Evolutionary conservation across 2,113 vertebrate genomes (phyloP).

Genomic region (Pollimyrus isidori): DNA sequence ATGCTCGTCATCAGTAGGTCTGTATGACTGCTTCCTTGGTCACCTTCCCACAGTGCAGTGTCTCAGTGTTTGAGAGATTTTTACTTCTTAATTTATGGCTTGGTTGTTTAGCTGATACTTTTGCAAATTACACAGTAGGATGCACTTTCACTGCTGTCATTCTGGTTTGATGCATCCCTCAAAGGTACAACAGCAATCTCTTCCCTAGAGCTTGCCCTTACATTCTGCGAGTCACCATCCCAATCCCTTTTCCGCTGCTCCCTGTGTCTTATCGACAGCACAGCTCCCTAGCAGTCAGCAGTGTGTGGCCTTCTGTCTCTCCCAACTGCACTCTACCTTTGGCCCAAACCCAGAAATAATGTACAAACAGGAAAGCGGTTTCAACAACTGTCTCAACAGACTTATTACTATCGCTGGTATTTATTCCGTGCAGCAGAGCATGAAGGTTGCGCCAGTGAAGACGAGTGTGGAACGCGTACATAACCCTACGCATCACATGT

Average conservation of each 20-base stretch:
- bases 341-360: constrained; percentile 26
- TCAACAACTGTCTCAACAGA: constrained; percentile 50
- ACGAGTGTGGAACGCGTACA: background rate
- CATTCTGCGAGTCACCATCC: background rate
- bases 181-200: background rate
- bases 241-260: background rate
- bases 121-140: background rate
- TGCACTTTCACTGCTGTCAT: background rate
- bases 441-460: background rate
- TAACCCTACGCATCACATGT: background rate
- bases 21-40: background rate
- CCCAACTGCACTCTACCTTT: constrained; percentile 16
- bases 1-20: background rate
- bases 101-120: background rate
- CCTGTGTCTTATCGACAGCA: background rate
- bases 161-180: background rate
- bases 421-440: background rate
- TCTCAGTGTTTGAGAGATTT: background rate
- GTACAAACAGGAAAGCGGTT: constrained; percentile 61
- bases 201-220: background rate
- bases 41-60: background rate
- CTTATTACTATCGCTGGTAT: constrained; percentile 43
- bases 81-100: background rate
- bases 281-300: background rate
- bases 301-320: background rate